These are phyloP conservation scores for Diploscapter pachys DNA, from an alignment of 1,140 invertebrate genomes.

Conservation along the genomic window DNA sequence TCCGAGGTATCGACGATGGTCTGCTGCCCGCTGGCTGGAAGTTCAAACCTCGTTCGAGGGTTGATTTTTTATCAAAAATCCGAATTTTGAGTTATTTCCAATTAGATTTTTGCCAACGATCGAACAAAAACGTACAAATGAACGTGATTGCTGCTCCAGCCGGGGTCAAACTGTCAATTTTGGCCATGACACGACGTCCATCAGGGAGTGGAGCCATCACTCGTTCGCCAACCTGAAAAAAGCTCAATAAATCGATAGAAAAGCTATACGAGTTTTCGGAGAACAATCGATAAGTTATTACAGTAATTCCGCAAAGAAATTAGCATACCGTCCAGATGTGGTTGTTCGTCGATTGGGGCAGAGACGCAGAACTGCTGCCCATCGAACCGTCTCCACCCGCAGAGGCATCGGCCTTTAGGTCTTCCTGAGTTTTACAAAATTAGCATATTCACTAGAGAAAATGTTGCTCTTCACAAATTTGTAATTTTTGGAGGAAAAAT, in stretches of 20 bases:
- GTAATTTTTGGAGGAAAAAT: slow-evolving; percentile 2
- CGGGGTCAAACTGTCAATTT: slow-evolving; percentile 6
- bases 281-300: too few species aligned
- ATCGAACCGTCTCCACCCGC: too few species aligned
- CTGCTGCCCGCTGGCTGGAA: slow-evolving; percentile 28
- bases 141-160: slow-evolving; percentile 15
- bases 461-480: slow-evolving; percentile 16
- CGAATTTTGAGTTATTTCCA: background rate
- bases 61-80: background rate
- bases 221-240: slow-evolving; percentile 13
- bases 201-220: slow-evolving; percentile 15
- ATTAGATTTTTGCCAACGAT: slow-evolving; percentile 1
- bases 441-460: background rate
- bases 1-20: slow-evolving; percentile 16
- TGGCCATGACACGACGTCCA: slow-evolving; percentile 5
- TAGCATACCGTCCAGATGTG: too few species aligned
- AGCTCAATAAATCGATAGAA: background rate
- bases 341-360: too few species aligned
- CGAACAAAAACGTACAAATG: slow-evolving; percentile 19
- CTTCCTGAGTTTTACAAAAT: background rate
- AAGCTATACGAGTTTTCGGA: too few species aligned
- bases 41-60: background rate
- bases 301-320: too few species aligned
- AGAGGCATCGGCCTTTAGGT: too few species aligned
- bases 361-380: too few species aligned